phyloP scores from a whole-genome alignment of 2,797 vertebrate genomes.

The Pristis pectinata region DNA sequence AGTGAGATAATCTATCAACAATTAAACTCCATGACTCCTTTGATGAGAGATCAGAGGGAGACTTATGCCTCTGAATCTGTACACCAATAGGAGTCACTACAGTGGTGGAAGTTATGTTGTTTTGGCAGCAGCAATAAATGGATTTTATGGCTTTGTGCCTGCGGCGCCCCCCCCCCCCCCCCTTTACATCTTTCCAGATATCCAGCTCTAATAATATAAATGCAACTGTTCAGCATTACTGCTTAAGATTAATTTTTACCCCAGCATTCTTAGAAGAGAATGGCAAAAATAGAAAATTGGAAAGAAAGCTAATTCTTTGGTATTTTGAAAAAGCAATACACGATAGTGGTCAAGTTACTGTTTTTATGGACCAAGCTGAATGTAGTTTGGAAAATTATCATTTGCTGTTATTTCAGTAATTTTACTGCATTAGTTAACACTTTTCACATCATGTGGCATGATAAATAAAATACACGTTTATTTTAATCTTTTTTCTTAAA shows the following conservation, averaged over 20 bases:
- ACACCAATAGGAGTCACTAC: neutral
- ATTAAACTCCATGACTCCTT: neutral
- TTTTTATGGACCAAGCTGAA: too few species aligned
- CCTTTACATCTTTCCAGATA: neutral
- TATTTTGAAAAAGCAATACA: neutral
- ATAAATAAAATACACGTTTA: too few species aligned
- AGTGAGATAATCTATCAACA: neutral
- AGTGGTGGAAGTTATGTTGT: neutral
- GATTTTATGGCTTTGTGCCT: neutral
- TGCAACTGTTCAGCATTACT: neutral
- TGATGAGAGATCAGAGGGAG: neutral
- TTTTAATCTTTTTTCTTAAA: neutral
- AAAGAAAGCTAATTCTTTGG: neutral
- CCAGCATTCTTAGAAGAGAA: neutral
- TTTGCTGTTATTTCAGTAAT: neutral
- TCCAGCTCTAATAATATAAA: neutral
- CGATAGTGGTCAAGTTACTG: neutral
- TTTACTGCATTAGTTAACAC: neutral
- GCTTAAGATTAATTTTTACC: neutral
- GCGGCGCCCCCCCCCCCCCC: too few species aligned
- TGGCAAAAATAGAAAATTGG: neutral
- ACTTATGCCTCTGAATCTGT: neutral
- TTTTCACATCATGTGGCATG: neutral
- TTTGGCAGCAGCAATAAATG: neutral
- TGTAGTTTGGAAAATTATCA: neutral